A percentile compares a stretch with the other conserved stretches of the same genome.
Conservation (phyloP, 2,113 vertebrate species). For the Tychaedon coryphoeus region DNA sequence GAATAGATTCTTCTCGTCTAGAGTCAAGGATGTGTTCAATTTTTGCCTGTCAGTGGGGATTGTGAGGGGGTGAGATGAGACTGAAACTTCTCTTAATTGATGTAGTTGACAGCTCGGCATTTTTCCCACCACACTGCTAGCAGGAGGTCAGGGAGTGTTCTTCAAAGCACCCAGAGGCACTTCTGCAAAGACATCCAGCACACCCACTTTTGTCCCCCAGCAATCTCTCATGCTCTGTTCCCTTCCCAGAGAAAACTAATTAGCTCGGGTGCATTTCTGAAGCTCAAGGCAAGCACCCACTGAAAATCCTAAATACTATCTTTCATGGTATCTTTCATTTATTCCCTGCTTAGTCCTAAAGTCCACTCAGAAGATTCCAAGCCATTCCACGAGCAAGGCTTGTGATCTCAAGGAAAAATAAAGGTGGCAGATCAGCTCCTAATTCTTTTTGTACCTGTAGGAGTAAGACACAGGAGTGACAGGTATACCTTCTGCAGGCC, state of each 20-base stretch:
- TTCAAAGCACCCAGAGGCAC: neutral
- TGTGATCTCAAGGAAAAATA: no score
- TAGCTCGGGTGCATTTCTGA: neutral
- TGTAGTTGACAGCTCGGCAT: neutral
- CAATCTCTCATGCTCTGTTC: neutral
- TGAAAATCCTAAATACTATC: no score
- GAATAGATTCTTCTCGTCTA: conserved; percentile 47
- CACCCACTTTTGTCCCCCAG: neutral
- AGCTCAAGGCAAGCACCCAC: neutral
- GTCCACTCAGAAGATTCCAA: no score
- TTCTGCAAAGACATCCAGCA: neutral
- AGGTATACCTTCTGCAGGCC: neutral
- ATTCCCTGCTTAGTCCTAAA: no score
- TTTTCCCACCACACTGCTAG: neutral
- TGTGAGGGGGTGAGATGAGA: conserved; percentile 46
- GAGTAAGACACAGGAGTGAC: no score
- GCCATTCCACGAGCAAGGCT: no score
- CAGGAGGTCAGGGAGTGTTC: neutral
- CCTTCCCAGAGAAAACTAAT: neutral
- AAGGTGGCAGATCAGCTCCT: no score
- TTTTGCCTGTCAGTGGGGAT: conserved; percentile 58
- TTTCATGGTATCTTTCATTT: no score
- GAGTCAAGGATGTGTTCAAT: conserved; percentile 31
- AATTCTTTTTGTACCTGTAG: no score
- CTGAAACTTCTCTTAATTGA: conserved; percentile 46